Evolutionary conservation across 2,797 vertebrate genomes (phyloP).

Genomic region (Acanthopagrus latus): DNA sequence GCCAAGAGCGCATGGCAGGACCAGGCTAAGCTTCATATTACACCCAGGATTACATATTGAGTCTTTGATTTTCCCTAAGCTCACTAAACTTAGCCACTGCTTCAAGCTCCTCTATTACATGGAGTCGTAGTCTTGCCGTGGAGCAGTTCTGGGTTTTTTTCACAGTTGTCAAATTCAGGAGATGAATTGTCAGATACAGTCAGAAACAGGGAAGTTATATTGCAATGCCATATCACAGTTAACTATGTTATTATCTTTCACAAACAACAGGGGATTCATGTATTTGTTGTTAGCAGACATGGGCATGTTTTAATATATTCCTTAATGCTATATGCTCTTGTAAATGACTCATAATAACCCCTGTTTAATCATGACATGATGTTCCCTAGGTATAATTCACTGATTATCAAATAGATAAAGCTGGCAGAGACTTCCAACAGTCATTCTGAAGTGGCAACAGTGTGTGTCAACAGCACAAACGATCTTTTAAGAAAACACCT

Average conservation of each 20-base stretch:
- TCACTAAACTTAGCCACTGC: conserved; percentile 84
- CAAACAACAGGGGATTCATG: conserved; percentile 12
- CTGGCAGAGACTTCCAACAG: conserved; percentile 41
- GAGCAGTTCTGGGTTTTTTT: conserved; percentile 37
- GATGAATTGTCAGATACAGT: conserved; percentile 62
- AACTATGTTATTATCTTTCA: conserved; percentile 17
- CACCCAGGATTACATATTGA: conserved; percentile 85
- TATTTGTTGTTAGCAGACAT: conserved; percentile 29
- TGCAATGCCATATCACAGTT: conserved; percentile 6
- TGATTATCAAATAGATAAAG: conserved; percentile 79
- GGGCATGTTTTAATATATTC: conserved; percentile 39
- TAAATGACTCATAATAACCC: conserved; percentile 65
- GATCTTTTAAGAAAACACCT: conserved; percentile 70
- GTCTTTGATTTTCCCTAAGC: conserved; percentile 85
- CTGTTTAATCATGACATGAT: conserved; percentile 60
- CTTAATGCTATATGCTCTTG: conserved; percentile 29
- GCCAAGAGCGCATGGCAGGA: conserved; percentile 78
- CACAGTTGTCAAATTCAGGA: conserved; percentile 49
- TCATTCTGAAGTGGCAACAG: conserved; percentile 59
- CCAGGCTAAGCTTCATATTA: conserved; percentile 84
- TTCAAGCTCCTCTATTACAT: conserved; percentile 73
- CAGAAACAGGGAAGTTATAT: conserved; percentile 40
- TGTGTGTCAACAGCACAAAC: conserved; percentile 60
- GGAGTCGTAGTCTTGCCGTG: conserved; percentile 43
- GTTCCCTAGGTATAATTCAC: conserved; percentile 65